These are phyloP conservation scores for Acanthochromis polyacanthus DNA, from an alignment of 2,113 vertebrate species.

Conservation along the genomic window DNA sequence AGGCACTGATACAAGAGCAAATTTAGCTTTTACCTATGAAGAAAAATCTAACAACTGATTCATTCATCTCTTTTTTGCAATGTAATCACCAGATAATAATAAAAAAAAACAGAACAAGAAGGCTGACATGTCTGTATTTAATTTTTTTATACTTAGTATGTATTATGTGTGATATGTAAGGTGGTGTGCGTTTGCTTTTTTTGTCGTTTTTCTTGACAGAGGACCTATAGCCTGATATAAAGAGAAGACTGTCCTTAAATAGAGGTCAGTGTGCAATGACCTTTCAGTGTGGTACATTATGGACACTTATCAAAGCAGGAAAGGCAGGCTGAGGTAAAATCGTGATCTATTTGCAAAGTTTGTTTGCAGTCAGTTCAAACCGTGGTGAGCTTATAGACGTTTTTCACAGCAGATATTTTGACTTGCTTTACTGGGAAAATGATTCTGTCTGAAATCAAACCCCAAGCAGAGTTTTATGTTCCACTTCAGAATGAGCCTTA, in stretches of 20 bases:
- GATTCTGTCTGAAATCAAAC: background rate
- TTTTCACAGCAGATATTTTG: background rate
- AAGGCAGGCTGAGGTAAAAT: background rate
- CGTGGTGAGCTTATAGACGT: background rate
- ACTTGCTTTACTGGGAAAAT: background rate
- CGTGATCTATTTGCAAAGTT: too few species aligned
- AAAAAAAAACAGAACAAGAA: background rate
- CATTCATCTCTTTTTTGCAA: background rate
- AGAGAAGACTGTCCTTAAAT: background rate
- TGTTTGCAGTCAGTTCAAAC: background rate
- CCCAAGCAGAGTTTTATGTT: too few species aligned
- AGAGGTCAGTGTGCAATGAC: background rate
- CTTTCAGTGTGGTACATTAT: background rate
- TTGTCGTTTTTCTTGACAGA: slow-evolving; percentile 1
- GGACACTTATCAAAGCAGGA: background rate
- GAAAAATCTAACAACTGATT: background rate
- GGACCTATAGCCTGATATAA: background rate
- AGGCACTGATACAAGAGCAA: slow-evolving; percentile 18
- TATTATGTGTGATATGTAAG: background rate
- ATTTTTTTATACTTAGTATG: background rate
- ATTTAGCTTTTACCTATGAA: background rate
- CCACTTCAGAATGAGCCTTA: too few species aligned
- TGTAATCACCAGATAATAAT: background rate
- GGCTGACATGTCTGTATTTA: background rate
- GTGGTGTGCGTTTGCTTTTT: too few species aligned